A percentile compares a stretch with the other conserved stretches of the same genome.
phyloP scores from a whole-genome alignment of 2,113 vertebrate genomes.

The Cheilinus undulatus region DNA sequence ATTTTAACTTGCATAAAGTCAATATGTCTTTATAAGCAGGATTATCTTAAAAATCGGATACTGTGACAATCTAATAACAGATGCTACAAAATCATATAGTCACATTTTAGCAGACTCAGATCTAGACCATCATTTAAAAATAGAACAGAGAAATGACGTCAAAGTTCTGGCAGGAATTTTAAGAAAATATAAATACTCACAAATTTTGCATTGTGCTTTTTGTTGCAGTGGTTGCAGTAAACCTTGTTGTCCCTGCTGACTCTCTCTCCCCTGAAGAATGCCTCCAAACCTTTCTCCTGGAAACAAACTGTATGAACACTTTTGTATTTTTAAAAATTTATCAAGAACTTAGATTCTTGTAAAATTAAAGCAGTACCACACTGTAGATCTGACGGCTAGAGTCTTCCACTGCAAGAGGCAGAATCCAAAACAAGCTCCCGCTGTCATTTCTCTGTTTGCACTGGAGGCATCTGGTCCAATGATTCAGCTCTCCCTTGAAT shows the following conservation, averaged over 20 bases:
- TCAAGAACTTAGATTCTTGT: too few species aligned
- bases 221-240: conserved; percentile 62
- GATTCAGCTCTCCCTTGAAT: conserved; percentile 60
- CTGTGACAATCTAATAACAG: too few species aligned
- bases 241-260: conserved; percentile 69
- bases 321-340: neutral
- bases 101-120: neutral
- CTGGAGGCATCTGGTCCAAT: conserved; percentile 29
- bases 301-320: neutral
- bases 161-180: neutral
- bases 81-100: neutral
- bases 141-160: neutral
- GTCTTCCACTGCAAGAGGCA: conserved; percentile 64
- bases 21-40: too few species aligned
- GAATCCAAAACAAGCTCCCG: conserved; percentile 56
- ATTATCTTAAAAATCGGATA: too few species aligned
- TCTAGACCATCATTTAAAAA: neutral
- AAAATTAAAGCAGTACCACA: conserved; percentile 68
- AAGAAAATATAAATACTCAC: conserved; percentile 54
- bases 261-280: conserved; percentile 56
- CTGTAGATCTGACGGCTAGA: conserved; percentile 9
- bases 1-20: too few species aligned
- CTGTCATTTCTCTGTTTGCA: conserved; percentile 4
- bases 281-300: conserved; percentile 48
- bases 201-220: conserved; percentile 62